Base-by-base conservation (phyloP, 1,140 invertebrate species). In the Cyrtorhinus lividipennis region DNA sequence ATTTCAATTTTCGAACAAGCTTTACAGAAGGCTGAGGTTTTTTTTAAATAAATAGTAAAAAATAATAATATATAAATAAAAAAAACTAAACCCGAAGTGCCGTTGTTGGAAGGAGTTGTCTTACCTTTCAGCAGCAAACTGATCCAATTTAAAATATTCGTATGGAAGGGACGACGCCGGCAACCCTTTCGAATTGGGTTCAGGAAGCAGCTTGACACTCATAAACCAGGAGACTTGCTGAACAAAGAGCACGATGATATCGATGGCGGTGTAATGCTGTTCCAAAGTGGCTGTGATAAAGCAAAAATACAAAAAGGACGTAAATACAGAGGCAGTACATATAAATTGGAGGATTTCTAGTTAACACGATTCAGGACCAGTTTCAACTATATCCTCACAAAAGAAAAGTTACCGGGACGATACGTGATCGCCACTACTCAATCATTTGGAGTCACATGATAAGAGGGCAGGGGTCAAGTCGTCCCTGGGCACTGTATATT, bases 1-100 rank as follows among this genome's bases (percentile, higher is more conserved):
- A n/a, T n/a, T n/a, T n/a, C 26, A 56, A 24, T 69, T 18, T 61
- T 68, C 27, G 64, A 53, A 24, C 66, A 58, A 46, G 70, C 71
- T n/a, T 70, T 66, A 58, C 57, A 61, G n/a, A 65, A 20, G 26
- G 65, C 68, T 58, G 62, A 67, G 5, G 15, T 38, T 38, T 38
- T 15, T 8, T 38, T 38, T 15, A 38, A 38, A 8, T 5, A 38
- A 38, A 38, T 38, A 15, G 15, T 38, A 38, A 38, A 15, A 38
- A 38, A 38, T 38, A 38, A 8, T 38, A 38, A n/a, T n/a, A n/a
- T n/a, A n/a, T n/a, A n/a, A 38, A 15, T 38, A 38, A 5, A 15
- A 38, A 38, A 38, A 38, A 5, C 15, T 15, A 38, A 38, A 5
- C 30, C 30, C 30, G 30, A 38, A 38, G n/a, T n/a, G n/a, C n/a